Conservation (phyloP, 64 coral and sea anemone genomes). For the Platygyra sinensis region DNA sequence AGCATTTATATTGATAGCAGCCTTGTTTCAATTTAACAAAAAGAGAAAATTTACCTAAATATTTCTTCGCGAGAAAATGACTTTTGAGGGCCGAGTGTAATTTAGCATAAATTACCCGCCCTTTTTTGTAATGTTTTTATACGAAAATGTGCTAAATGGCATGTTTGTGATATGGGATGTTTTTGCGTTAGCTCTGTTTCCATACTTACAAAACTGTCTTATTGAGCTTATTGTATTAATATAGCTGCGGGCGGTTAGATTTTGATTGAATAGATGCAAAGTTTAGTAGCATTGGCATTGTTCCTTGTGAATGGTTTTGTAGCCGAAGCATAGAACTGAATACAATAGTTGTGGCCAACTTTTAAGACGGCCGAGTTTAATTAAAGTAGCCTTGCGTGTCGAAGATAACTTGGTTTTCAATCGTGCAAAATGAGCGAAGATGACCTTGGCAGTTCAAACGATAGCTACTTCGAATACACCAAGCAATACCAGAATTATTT, state of each 20-base stretch:
- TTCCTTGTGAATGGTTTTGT: neutral
- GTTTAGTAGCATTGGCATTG: neutral
- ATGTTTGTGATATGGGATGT: neutral
- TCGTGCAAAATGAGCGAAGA: neutral
- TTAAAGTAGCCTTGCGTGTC: neutral
- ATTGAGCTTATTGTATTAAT: neutral
- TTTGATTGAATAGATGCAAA: too few relatives aligned
- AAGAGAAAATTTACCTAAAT: too few relatives aligned
- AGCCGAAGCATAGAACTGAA: neutral
- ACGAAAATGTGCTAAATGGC: neutral
- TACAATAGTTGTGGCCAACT: neutral
- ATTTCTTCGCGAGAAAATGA: too few relatives aligned
- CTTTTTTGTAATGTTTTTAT: neutral
- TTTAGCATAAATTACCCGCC: too few relatives aligned
- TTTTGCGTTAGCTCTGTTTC: neutral
- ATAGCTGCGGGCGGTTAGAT: too few relatives aligned
- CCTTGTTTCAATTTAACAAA: too few relatives aligned
- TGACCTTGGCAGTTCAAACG: neutral
- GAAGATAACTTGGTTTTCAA: neutral
- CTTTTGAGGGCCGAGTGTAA: too few relatives aligned
- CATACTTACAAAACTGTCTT: neutral
- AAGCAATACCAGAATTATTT: neutral
- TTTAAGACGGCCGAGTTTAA: too few relatives aligned
- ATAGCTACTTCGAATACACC: neutral
- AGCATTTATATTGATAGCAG: too few relatives aligned